Conservation (phyloP, 92 coral and sea anemone genomes). For the Anthopleura xanthogrammica region DNA sequence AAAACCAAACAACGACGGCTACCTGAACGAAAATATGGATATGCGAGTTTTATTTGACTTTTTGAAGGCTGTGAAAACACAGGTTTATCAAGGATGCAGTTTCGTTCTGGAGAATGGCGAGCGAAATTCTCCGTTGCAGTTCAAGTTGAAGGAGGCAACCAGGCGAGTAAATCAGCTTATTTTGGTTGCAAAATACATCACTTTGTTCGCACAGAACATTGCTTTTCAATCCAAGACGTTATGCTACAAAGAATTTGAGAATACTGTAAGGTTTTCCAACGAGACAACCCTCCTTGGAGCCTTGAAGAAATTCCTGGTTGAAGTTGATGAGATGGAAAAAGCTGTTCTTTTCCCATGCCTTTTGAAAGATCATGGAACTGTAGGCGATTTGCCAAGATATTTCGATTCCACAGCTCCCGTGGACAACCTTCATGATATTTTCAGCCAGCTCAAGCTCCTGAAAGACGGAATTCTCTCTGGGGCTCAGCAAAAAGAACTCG, state of each 20-base stretch:
- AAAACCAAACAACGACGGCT: conserved; percentile 34
- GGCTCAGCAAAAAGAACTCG: conserved; percentile 37
- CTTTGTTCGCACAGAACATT: conserved; percentile 32
- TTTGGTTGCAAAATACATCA: conserved; percentile 65
- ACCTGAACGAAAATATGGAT: conserved; percentile 59
- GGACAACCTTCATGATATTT: conserved; percentile 63
- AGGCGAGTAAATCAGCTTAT: conserved; percentile 63
- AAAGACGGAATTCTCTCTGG: conserved; percentile 61
- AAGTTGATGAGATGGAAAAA: conserved; percentile 75
- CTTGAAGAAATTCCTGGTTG: conserved; percentile 59
- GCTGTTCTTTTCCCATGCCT: conserved; percentile 76
- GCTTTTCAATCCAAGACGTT: conserved; percentile 29
- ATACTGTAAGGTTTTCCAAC: conserved; percentile 21
- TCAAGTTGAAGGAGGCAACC: conserved; percentile 62
- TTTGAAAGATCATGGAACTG: conserved; percentile 50
- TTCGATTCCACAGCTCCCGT: conserved; percentile 14
- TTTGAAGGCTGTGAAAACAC: conserved; percentile 72
- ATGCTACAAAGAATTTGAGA: conserved; percentile 60
- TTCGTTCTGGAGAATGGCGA: conserved; percentile 51
- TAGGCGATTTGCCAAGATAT: conserved; percentile 33
- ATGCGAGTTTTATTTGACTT: conserved; percentile 69
- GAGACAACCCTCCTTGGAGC: conserved; percentile 54
- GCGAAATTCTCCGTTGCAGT: conserved; percentile 51
- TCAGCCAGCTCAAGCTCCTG: conserved; percentile 54
- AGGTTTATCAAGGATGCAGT: conserved; percentile 53